A percentile compares a stretch with the other conserved stretches of the same genome.
These are phyloP conservation scores for Cataglyphis cursor DNA, from an alignment of 2,888 invertebrate genomes.

Conservation along the genomic window DNA sequence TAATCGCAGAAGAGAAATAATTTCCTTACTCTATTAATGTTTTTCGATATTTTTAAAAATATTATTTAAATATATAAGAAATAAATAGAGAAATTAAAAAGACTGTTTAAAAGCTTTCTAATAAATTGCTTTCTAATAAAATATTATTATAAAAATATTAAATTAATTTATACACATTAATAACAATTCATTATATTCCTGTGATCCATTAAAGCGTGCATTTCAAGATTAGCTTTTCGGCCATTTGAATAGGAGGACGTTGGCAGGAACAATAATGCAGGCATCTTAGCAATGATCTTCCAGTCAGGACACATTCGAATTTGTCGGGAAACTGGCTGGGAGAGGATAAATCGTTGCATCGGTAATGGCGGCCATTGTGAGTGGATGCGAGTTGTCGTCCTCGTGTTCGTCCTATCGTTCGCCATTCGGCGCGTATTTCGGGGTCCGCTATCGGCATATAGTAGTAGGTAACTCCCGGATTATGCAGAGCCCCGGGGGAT, in stretches of 20 bases:
- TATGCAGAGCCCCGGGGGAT: constrained; percentile 81
- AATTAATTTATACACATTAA: neutral
- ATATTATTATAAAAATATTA: neutral
- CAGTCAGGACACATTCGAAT: constrained; percentile 42
- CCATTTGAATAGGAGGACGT: neutral
- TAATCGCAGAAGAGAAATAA: neutral
- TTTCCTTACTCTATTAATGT: neutral
- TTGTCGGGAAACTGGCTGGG: constrained; percentile 2
- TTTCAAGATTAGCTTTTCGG: constrained; percentile 28
- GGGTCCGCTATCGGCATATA: constrained; percentile 79
- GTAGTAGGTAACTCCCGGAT: constrained; percentile 81
- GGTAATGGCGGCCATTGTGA: constrained; percentile 83
- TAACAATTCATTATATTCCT: neutral
- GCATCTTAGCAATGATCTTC: constrained; percentile 55
- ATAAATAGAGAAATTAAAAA: neutral
- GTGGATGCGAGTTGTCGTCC: constrained; percentile 66
- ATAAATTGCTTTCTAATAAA: neutral
- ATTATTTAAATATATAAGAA: neutral
- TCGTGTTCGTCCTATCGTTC: constrained; percentile 67
- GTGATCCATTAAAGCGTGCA: neutral
- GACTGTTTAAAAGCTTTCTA: neutral
- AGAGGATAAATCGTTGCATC: constrained; percentile 81
- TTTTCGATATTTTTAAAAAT: neutral
- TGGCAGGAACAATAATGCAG: constrained; percentile 39
- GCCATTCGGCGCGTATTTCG: constrained; percentile 72